Evolutionary conservation across 2,113 vertebrate species (phyloP), one percentile per base, ranked within the genome.

Genomic region (Hyaena hyaena): DNA sequence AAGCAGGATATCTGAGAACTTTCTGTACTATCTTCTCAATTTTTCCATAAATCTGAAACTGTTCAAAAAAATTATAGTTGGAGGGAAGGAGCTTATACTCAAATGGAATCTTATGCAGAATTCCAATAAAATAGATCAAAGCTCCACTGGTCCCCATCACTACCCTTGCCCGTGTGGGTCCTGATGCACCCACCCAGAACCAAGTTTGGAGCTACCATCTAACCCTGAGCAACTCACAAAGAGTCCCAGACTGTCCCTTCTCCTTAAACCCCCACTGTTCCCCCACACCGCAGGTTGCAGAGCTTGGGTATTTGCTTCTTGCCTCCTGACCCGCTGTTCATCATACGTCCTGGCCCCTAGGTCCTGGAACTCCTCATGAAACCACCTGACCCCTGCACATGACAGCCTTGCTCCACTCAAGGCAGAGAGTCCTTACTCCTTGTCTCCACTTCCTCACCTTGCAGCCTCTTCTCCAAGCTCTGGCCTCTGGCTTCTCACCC

Each of bases 41-140:
- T 79, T 92, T 85, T 71, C 93, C 73, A 33, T 85, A 86, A 84
- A 88, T 58, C 79, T 82, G 43, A 66, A 82, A 45, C 50, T 50
- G 16, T 55, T 86, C 50, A 71, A 61, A 81, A 88, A 82, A 39
- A 28, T 26, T 74, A 82, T 81, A 33, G n/a, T 0, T 73, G 16
- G 33, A 53, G n/a, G 79, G 26, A 83, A 91, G 24, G n/a, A 76
- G 83, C 21, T 45, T 55, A 19, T 1, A 45, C 33, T 7, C 73
- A 50, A 28, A 39, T 35, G 19, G 55, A 90, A n/a, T 48, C 50
- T 14, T 19, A 33, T 0, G 0, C 48, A 31, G 16, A 92, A 55
- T 43, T 69, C 66, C 48, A 45, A 7, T 28, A 61, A 50, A 58
- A 10, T 5, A 55, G 1, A 31, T 17, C n/a, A 23, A n/a, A 74